These are phyloP conservation scores for Gandaritis pyraliata DNA, from an alignment of 2,888 invertebrate genomes.

Conservation along the genomic window DNA sequence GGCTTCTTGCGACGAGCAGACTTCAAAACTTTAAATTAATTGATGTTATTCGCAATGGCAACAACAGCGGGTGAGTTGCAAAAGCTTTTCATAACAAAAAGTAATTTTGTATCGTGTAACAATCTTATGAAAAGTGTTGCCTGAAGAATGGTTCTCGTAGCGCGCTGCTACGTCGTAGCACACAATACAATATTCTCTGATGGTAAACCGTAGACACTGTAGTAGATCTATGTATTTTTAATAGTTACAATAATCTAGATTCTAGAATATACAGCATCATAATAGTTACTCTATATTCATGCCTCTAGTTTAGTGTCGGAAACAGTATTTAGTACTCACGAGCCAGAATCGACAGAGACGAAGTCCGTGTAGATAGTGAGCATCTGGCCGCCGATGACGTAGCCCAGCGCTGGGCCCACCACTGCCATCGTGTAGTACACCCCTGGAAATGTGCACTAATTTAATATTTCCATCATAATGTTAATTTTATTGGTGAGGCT, in stretches of 20 bases:
- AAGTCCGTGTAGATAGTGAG: slow-evolving; percentile 91
- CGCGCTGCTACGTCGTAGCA: slow-evolving; percentile 14
- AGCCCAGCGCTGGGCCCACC: slow-evolving; percentile 93
- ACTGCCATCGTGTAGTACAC: slow-evolving; percentile 93
- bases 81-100: slow-evolving; percentile 26
- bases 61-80: slow-evolving; percentile 18
- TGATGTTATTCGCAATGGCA: slow-evolving; percentile 30
- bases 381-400: slow-evolving; percentile 93
- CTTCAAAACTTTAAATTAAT: slow-evolving; percentile 36
- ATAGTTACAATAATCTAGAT: no score
- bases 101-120: slow-evolving; percentile 22
- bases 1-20: slow-evolving; percentile 34
- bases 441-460: slow-evolving; percentile 75
- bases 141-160: slow-evolving; percentile 4
- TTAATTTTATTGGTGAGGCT: no score
- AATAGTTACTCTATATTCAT: no score
- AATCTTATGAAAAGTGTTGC: slow-evolving; percentile 9
- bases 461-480: no score
- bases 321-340: slow-evolving; percentile 80
- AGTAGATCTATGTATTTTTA: no score
- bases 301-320: no score
- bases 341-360: slow-evolving; percentile 84
- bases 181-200: neutral
- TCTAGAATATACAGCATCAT: no score
- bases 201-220: no score